These are phyloP conservation scores for Neopelma chrysocephalum DNA, from an alignment of 2,797 vertebrate genomes.

Conservation along the genomic window DNA sequence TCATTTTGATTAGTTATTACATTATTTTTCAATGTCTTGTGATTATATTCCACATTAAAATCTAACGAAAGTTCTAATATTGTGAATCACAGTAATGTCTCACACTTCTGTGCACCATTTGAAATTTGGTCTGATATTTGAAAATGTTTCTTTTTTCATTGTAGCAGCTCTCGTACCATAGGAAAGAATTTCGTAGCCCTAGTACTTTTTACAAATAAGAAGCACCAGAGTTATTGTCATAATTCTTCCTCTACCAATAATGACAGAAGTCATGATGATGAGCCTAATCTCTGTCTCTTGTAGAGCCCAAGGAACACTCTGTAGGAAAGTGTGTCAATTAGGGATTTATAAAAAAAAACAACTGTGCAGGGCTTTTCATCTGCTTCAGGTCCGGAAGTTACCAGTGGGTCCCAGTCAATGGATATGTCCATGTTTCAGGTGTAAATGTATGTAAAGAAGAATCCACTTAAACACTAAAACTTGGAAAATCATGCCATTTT, in stretches of 20 bases:
- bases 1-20: neutral
- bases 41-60: neutral
- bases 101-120: neutral
- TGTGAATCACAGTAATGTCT: neutral
- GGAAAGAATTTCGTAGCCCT: neutral
- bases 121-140: neutral
- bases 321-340: neutral
- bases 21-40: neutral
- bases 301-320: neutral
- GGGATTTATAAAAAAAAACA: neutral
- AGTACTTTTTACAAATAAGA: neutral
- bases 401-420: neutral
- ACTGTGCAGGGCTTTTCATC: neutral
- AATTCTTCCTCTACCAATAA: neutral
- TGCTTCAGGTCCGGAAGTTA: neutral
- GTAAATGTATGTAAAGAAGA: neutral
- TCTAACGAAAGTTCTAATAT: neutral
- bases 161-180: neutral
- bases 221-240: neutral
- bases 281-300: neutral
- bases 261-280: neutral
- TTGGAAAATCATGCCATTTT: neutral
- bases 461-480: neutral
- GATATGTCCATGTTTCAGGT: neutral
- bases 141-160: neutral